Conservation (phyloP, 2,113 vertebrate genomes). For the Prunella fulvescens region DNA sequence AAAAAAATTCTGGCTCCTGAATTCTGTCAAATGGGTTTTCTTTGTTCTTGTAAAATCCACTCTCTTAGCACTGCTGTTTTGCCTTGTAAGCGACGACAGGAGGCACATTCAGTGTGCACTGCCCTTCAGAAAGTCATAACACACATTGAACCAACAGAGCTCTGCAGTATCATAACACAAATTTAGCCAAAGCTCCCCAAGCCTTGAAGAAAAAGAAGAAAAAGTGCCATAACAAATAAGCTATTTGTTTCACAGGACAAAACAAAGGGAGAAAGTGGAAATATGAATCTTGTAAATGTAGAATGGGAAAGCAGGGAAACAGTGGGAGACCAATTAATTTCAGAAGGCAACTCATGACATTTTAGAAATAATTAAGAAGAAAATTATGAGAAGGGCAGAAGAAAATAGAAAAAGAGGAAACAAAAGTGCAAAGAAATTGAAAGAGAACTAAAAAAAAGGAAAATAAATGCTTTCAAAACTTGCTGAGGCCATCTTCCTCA, state of each 20-base stretch:
- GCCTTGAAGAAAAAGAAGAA: background rate
- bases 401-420: background rate
- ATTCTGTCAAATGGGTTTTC: background rate
- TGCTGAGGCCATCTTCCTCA: background rate
- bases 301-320: background rate
- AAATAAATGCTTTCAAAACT: background rate
- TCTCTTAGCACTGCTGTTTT: background rate
- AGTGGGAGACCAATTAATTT: background rate
- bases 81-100: background rate
- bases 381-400: background rate
- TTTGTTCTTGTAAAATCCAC: background rate
- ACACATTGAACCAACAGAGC: background rate
- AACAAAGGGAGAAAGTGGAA: background rate
- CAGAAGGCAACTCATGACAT: background rate
- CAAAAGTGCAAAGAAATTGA: background rate
- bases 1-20: background rate
- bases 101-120: background rate
- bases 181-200: background rate
- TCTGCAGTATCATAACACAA: background rate
- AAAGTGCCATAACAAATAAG: background rate
- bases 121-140: background rate
- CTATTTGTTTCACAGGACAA: background rate
- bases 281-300: background rate
- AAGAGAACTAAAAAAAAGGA: background rate
- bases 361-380: conserved; percentile 20